Percentiles rank a stretch among this genome's conserved stretches.
Conservation (phyloP, 1,140 invertebrate species). For the Drosophila sucinea region DNA sequence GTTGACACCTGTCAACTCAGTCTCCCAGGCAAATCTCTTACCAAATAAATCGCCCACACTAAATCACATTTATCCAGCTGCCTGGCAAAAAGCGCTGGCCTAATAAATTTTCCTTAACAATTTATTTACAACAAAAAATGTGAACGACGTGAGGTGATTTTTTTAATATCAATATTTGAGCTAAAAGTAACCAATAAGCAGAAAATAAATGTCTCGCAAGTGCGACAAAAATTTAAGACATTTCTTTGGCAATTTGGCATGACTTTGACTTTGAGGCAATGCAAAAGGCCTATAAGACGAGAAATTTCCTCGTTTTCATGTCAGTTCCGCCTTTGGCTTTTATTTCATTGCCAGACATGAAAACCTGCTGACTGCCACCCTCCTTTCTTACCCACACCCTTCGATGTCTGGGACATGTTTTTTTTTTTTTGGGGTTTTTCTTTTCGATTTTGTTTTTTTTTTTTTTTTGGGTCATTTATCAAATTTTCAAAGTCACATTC, state of each 20-base stretch:
- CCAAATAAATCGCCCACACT: constrained; percentile 50
- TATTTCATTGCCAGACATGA: constrained; percentile 67
- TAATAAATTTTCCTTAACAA: constrained; percentile 78
- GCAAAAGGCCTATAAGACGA: constrained; percentile 63
- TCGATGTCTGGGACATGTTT: constrained; percentile 26
- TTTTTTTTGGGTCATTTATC: constrained; percentile 71
- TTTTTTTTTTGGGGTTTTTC: neutral
- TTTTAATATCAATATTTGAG: constrained; percentile 79
- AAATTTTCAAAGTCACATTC: constrained; percentile 81
- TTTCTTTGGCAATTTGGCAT: constrained; percentile 31
- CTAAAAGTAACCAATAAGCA: constrained; percentile 65
- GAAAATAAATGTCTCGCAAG: constrained; percentile 69
- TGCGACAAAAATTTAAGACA: constrained; percentile 54
- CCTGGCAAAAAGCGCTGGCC: constrained; percentile 43
- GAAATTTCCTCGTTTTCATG: constrained; percentile 48
- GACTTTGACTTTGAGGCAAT: constrained; percentile 51
- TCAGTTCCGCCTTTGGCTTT: constrained; percentile 72
- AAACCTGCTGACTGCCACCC: constrained; percentile 18
- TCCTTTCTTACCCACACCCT: no score
- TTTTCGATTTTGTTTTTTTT: neutral
- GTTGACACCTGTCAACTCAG: constrained; percentile 50
- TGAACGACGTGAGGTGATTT: constrained; percentile 76
- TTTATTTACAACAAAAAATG: constrained; percentile 71
- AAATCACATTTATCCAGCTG: constrained; percentile 74
- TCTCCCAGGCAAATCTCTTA: constrained; percentile 32